A percentile compares a stretch with the other conserved stretches of the same genome.
Evolutionary conservation across 2,888 invertebrate species (phyloP).

Genomic region (Mesorhabditis belari): DNA sequence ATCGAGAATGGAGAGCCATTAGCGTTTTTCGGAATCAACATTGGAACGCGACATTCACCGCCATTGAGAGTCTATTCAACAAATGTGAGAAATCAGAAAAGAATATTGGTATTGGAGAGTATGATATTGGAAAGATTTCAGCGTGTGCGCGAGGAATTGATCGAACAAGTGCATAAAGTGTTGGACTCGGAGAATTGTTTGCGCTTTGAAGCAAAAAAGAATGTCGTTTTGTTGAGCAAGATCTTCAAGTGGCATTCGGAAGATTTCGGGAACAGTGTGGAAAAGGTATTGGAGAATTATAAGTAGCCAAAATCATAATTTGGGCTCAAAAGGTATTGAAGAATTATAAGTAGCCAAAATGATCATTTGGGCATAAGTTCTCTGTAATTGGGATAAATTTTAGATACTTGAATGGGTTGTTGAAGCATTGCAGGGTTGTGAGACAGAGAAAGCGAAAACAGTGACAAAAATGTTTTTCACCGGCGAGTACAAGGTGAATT

Average conservation of each 20-base stretch:
- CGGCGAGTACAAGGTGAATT: conserved; percentile 29
- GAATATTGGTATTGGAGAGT: background rate
- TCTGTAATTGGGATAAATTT: background rate
- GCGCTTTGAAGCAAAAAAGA: conserved; percentile 51
- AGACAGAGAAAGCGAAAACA: conserved; percentile 22
- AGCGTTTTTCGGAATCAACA: background rate
- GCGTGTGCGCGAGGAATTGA: conserved; percentile 17
- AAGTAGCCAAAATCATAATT: background rate
- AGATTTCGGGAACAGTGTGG: conserved; percentile 55
- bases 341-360: background rate
- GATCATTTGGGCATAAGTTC: background rate
- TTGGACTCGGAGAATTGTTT: conserved; percentile 55
- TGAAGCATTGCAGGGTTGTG: conserved; percentile 17
- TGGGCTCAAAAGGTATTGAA: background rate
- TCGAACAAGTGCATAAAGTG: conserved; percentile 26
- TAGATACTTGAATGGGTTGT: conserved; percentile 34
- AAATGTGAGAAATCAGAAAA: no score
- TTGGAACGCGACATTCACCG: background rate
- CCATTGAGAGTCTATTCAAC: background rate
- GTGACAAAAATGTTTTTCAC: conserved; percentile 28
- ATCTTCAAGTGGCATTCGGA: conserved; percentile 58
- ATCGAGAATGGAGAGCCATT: background rate
- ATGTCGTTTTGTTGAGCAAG: conserved; percentile 53
- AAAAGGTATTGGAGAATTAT: conserved; percentile 24
- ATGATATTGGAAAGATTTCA: conserved; percentile 3